phyloP scores from a whole-genome alignment of 2,888 invertebrate species.

The Macrosiphum euphorbiae region DNA sequence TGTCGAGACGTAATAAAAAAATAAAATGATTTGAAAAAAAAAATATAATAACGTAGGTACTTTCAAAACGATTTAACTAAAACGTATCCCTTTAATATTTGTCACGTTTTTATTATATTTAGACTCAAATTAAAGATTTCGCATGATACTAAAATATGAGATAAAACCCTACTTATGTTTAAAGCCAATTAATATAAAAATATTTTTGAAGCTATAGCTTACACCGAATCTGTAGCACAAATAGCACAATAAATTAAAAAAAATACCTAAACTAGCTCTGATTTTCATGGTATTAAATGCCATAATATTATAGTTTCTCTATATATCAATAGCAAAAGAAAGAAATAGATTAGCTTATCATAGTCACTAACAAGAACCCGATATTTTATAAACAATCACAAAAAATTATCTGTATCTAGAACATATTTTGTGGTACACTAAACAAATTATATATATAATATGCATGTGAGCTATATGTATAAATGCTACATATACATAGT shows the following conservation, averaged over 20 bases:
- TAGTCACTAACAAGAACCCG: not conserved
- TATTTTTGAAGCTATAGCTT: not conserved
- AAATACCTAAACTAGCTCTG: not conserved
- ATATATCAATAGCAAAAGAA: not conserved
- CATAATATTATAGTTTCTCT: not conserved
- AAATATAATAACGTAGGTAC: not conserved
- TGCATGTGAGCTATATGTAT: too few relatives aligned
- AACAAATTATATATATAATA: not conserved
- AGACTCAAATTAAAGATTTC: not conserved
- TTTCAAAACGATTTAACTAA: not conserved
- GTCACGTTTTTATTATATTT: not conserved
- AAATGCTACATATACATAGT: too few relatives aligned
- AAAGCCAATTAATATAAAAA: not conserved
- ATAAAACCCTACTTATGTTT: not conserved
- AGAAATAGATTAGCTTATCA: not conserved
- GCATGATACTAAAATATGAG: not conserved
- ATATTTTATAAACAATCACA: not conserved
- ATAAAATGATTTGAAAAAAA: not conserved
- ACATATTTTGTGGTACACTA: not conserved
- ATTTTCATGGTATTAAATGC: not conserved
- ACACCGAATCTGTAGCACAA: not conserved
- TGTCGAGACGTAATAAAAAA: not conserved
- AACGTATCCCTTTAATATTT: not conserved
- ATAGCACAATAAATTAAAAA: not conserved
- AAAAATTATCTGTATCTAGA: not conserved